Base-by-base conservation (phyloP, 2,888 invertebrate genomes). In the Drosophila lutescens region DNA sequence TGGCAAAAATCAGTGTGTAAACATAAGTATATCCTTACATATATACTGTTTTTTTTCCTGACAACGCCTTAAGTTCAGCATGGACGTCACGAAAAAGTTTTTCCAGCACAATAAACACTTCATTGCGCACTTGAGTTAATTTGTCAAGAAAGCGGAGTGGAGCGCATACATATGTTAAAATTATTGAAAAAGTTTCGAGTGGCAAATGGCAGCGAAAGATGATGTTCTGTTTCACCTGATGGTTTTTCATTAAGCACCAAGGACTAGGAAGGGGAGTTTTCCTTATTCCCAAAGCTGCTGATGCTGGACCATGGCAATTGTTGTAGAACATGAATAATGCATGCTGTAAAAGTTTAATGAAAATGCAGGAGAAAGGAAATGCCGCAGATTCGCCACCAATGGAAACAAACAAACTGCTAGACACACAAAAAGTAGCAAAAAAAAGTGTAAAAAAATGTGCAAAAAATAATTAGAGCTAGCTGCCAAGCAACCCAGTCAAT, bases 41-140 rank as follows among this genome's bases (percentile, higher is more conserved):
- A 34, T 60, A 10, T 30, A 15, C 9, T 12, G 17, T 10, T 69
- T 57, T n/a, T 41, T 43, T 57, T 23, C 70, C 44, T 34, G 61
- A 40, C 40, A 43, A 54, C 54, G 49, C 49, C 50, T 47, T 43
- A 49, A 72, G 49, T 43, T 9, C 40, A 60, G 58, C 38, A 59
- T 65, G 69, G 66, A 61, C 44, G 44, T 36, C 30, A 50, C 20
- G 47, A 53, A 47, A 53, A 77, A 86, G 60, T 89, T 87, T 85
- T 74, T 41, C 70, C 76, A 63, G 56, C 41, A 74, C 88, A 88
- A 86, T 88, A 84, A 86, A 89, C 86, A 86, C 89, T 88, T 86
- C 88, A 89, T 86, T 89, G 84, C 74, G 76, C 75, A 80, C 89
- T 89, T 84, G 79, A 86, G 86, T 86, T 89, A 83, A 86, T 86